A percentile compares a stretch with the other conserved stretches of the same genome.
phyloP scores from a whole-genome alignment of 2,888 invertebrate genomes.

The Orgyia antiqua region DNA sequence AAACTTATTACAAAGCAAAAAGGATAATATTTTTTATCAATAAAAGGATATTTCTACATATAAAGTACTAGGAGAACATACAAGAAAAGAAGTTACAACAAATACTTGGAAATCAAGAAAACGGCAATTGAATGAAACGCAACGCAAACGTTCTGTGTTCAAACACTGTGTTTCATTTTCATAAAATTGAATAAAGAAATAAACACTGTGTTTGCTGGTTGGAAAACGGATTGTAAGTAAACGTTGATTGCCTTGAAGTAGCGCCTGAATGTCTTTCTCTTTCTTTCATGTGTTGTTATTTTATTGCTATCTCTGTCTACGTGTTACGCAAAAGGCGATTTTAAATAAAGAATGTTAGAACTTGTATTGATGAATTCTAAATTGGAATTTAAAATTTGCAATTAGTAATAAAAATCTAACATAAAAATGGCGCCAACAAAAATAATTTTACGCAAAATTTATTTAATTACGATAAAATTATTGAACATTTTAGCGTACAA shows the following conservation, averaged over 20 bases:
- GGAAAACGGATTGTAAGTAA: constrained; percentile 62
- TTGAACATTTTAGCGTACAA: too few relatives aligned
- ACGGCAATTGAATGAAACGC: constrained; percentile 28
- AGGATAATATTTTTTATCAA: too few relatives aligned
- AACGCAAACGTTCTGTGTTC: constrained; percentile 20
- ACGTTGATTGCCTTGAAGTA: constrained; percentile 68
- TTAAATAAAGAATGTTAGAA: constrained; percentile 55
- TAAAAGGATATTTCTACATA: constrained; percentile 39
- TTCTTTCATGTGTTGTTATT: constrained; percentile 19
- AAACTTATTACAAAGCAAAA: too few relatives aligned
- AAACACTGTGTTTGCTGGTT: constrained; percentile 36
- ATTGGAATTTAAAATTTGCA: constrained; percentile 13
- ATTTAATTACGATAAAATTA: too few relatives aligned
- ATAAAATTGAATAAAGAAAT: constrained; percentile 14
- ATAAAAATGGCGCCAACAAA: too few relatives aligned
- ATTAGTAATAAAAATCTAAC: too few relatives aligned
- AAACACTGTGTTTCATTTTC: constrained; percentile 22
- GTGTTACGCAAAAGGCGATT: constrained; percentile 53
- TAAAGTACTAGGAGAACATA: constrained; percentile 51
- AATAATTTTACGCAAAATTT: too few relatives aligned
- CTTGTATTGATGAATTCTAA: constrained; percentile 36
- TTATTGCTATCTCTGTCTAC: constrained; percentile 40
- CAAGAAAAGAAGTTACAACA: constrained; percentile 48
- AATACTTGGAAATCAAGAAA: constrained; percentile 61
- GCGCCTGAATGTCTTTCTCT: constrained; percentile 35